phyloP scores from a whole-genome alignment of 2,888 invertebrate genomes.

The Drosophila formosana region DNA sequence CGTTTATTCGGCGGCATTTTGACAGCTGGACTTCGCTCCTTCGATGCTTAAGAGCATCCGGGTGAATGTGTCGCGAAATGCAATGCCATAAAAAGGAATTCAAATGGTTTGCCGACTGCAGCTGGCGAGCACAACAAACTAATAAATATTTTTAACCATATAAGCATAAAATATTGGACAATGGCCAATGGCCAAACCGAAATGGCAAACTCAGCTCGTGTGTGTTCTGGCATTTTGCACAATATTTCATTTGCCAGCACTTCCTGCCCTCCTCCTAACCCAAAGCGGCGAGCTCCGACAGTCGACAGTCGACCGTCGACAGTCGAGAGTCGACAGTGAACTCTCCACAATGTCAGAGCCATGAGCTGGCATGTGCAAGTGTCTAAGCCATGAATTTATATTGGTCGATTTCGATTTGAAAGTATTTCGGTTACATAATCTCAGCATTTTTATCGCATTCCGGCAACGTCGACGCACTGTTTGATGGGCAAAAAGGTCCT shows the following conservation, averaged over 20 bases:
- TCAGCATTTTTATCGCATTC: conserved; percentile 75
- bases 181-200: conserved; percentile 24
- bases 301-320: neutral
- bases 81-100: conserved; percentile 51
- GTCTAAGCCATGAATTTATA: conserved; percentile 79
- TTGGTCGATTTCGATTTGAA: conserved; percentile 79
- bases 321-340: conserved; percentile 7
- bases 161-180: conserved; percentile 73
- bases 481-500: conserved; percentile 50
- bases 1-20: conserved; percentile 46
- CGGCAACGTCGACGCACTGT: conserved; percentile 62
- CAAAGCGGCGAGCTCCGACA: conserved; percentile 15
- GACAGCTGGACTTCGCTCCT: conserved; percentile 20
- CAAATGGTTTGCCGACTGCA: conserved; percentile 48
- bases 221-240: conserved; percentile 56
- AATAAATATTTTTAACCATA: conserved; percentile 71
- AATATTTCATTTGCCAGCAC: conserved; percentile 71
- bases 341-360: conserved; percentile 12
- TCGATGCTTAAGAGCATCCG: no score
- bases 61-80: conserved; percentile 25
- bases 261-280: conserved; percentile 39
- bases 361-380: conserved; percentile 68
- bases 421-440: conserved; percentile 79
- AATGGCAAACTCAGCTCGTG: conserved; percentile 64
- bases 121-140: conserved; percentile 64